Percentiles rank a stretch among this genome's conserved stretches.
phyloP scores from a whole-genome alignment of 2,797 vertebrate species.

The Podarcis lilfordi region DNA sequence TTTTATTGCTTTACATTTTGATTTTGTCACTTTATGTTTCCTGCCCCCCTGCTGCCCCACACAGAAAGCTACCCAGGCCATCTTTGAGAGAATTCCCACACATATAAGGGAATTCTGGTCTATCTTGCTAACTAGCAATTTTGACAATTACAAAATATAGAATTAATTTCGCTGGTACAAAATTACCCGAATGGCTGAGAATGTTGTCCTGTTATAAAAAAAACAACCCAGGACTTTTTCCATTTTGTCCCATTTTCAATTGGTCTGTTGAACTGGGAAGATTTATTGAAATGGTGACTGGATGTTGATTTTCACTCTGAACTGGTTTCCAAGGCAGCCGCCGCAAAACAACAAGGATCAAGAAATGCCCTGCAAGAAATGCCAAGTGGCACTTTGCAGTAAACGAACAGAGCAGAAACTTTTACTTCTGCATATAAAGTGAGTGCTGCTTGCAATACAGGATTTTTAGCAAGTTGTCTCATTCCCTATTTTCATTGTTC shows the following conservation, averaged over 20 bases:
- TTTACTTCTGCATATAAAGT: background rate
- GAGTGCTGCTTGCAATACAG: too few relatives aligned
- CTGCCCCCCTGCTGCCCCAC: too few relatives aligned
- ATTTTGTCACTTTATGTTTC: background rate
- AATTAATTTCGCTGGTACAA: background rate
- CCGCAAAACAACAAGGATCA: constrained; percentile 21
- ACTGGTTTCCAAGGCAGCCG: constrained; percentile 33
- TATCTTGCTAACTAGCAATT: background rate
- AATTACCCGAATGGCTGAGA: background rate
- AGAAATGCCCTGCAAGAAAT: constrained; percentile 19
- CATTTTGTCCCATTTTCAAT: background rate
- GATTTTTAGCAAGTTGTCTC: background rate
- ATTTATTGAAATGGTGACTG: background rate
- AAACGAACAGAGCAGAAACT: background rate
- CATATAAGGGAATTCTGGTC: background rate
- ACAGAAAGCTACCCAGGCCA: background rate
- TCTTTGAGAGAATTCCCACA: background rate
- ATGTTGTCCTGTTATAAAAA: background rate
- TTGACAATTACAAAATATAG: background rate
- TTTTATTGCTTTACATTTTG: background rate
- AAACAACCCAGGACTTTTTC: background rate
- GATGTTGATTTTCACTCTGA: background rate
- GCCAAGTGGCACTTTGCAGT: background rate
- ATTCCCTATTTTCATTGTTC: background rate
- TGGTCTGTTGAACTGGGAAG: background rate